Evolutionary conservation across 2,113 vertebrate species (phyloP).

Genomic region (Siniperca knerii): DNA sequence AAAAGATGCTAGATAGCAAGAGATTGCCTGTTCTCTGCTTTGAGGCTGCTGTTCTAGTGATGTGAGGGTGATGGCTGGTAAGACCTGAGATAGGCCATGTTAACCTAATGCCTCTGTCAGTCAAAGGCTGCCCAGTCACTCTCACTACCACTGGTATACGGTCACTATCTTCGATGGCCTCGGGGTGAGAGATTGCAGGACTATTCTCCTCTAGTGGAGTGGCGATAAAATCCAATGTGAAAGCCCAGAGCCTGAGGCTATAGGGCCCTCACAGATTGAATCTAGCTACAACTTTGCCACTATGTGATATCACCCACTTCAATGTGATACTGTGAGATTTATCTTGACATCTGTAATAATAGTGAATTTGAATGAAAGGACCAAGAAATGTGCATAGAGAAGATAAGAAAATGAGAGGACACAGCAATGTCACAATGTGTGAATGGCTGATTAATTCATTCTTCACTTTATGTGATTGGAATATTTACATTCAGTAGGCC

Average conservation of each 20-base stretch:
- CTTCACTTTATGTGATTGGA: slow-evolving; percentile 67
- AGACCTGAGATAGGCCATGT: slow-evolving; percentile 33
- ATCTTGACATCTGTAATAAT: slow-evolving; percentile 73
- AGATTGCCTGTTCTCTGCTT: background rate
- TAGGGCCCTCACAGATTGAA: slow-evolving; percentile 62
- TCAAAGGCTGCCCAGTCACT: slow-evolving; percentile 53
- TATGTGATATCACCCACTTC: slow-evolving; percentile 63
- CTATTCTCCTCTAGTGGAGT: slow-evolving; percentile 64
- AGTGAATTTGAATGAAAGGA: slow-evolving; percentile 55
- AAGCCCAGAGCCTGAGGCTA: slow-evolving; percentile 54
- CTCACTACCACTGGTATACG: slow-evolving; percentile 47
- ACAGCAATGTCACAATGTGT: slow-evolving; percentile 68
- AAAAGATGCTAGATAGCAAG: slow-evolving; percentile 32
- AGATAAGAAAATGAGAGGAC: slow-evolving; percentile 80
- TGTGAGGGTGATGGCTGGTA: slow-evolving; percentile 14
- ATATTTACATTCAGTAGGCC: slow-evolving; percentile 59
- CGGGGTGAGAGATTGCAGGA: slow-evolving; percentile 71
- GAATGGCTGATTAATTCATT: slow-evolving; percentile 76
- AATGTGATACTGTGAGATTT: slow-evolving; percentile 55
- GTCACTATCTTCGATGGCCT: slow-evolving; percentile 70
- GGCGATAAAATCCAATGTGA: slow-evolving; percentile 75
- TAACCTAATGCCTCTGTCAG: slow-evolving; percentile 59
- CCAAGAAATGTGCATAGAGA: slow-evolving; percentile 62
- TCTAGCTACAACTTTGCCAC: slow-evolving; percentile 65
- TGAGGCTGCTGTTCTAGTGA: background rate